phyloP scores from a whole-genome alignment of 1,140 invertebrate species.

The Harpegnathos saltator region DNA sequence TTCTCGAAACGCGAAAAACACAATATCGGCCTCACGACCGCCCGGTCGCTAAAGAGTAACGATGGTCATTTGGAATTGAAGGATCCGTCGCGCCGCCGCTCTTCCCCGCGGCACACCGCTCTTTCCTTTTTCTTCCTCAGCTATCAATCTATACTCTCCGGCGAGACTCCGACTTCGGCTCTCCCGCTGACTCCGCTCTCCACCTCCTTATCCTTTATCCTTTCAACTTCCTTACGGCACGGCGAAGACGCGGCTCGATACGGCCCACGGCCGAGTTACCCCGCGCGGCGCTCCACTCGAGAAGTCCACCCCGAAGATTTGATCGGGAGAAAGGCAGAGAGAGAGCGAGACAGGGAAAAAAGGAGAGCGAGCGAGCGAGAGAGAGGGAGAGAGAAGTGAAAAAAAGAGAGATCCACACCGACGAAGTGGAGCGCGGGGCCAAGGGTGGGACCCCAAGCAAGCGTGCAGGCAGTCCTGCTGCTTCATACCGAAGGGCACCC shows the following conservation, averaged over 20 bases:
- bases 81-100: conserved; percentile 14
- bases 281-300: conserved; percentile 62
- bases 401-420: conserved; percentile 35
- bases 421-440: conserved; percentile 70
- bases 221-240: conserved; percentile 70
- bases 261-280: conserved; percentile 70
- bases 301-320: conserved; percentile 78
- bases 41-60: conserved; percentile 18
- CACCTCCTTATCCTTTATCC: conserved; percentile 62
- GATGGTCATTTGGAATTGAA: conserved; percentile 41
- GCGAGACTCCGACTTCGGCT: conserved; percentile 15
- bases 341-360: conserved; percentile 33
- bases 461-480: conserved; percentile 34
- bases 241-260: conserved; percentile 72
- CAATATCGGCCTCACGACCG: not conserved
- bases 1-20: conserved; percentile 17
- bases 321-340: conserved; percentile 72
- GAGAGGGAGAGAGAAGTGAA: not conserved
- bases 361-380: not conserved
- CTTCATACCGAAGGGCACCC: conserved; percentile 66
- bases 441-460: conserved; percentile 75
- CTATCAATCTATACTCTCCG: conserved; percentile 57
- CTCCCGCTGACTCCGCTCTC: not conserved
- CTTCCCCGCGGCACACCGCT: not conserved
- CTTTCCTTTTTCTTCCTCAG: conserved; percentile 18